Conservation (phyloP, 2,797 vertebrate genomes). For the Brachyalestes nurse region DNA sequence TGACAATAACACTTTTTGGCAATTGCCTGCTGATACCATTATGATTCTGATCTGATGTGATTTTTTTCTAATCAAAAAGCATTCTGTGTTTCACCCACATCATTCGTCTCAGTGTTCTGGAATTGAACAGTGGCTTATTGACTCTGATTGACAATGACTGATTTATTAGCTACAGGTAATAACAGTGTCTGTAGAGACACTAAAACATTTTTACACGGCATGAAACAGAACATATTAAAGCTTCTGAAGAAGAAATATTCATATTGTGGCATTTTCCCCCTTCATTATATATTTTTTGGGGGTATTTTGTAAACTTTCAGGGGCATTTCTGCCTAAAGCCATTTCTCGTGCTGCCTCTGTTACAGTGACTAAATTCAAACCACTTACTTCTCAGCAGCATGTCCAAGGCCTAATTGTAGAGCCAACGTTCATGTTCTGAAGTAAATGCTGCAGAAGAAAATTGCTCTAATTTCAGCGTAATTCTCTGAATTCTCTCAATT, state of each 20-base stretch:
- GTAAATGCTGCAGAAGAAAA: background rate
- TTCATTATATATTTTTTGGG: background rate
- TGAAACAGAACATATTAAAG: background rate
- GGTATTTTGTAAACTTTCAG: background rate
- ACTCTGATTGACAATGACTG: background rate
- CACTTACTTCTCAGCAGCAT: background rate
- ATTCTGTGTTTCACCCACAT: background rate
- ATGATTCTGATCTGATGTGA: background rate
- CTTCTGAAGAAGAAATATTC: background rate
- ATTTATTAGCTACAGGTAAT: background rate
- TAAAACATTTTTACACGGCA: background rate
- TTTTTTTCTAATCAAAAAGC: background rate
- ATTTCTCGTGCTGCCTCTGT: background rate
- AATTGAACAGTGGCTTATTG: background rate
- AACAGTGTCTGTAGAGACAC: background rate
- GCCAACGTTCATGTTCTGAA: background rate
- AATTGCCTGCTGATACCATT: too few species aligned
- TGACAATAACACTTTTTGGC: too few species aligned
- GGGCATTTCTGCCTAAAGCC: background rate
- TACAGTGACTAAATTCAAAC: constrained; percentile 31
- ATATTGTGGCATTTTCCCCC: background rate
- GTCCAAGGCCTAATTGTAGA: background rate
- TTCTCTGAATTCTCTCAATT: constrained; percentile 11
- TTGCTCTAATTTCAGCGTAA: background rate
- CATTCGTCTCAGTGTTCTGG: background rate